Conservation (phyloP, 2,797 vertebrate genomes). For the Rhinogobio ventralis region DNA sequence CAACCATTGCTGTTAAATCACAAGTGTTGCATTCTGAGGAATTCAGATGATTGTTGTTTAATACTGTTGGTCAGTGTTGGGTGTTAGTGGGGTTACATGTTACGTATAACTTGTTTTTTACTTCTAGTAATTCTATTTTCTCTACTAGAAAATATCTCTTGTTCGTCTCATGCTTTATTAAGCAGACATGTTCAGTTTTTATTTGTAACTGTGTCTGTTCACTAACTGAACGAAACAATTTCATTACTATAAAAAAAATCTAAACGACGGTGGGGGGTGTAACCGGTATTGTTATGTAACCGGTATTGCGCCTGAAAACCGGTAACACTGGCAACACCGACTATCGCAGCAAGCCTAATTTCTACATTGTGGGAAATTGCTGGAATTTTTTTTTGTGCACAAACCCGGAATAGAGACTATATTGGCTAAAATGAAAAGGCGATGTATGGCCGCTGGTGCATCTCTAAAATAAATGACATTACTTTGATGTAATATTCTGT, state of each 20-base stretch:
- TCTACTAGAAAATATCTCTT: not conserved
- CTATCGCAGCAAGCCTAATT: no score
- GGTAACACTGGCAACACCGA: no score
- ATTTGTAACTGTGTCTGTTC: no score
- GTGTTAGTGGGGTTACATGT: not conserved
- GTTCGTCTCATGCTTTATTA: no score
- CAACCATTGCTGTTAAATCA: slow-evolving; percentile 12
- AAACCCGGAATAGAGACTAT: not conserved
- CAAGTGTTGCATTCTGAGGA: slow-evolving; percentile 33
- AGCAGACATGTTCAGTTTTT: no score
- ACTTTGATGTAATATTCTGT: not conserved
- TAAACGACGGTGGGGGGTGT: no score
- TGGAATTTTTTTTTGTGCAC: not conserved
- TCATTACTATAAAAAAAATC: no score
- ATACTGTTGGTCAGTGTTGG: not conserved
- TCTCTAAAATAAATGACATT: not conserved
- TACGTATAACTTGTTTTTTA: not conserved
- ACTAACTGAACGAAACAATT: no score
- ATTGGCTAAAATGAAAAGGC: not conserved
- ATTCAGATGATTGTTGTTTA: slow-evolving; percentile 10
- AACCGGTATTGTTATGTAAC: no score
- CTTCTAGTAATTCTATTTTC: not conserved
- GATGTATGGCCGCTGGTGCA: not conserved
- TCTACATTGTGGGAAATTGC: not conserved
- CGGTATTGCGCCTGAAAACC: no score